These are phyloP conservation scores for Vanacampus margaritifer DNA, from an alignment of 2,113 vertebrate species.

Conservation along the genomic window DNA sequence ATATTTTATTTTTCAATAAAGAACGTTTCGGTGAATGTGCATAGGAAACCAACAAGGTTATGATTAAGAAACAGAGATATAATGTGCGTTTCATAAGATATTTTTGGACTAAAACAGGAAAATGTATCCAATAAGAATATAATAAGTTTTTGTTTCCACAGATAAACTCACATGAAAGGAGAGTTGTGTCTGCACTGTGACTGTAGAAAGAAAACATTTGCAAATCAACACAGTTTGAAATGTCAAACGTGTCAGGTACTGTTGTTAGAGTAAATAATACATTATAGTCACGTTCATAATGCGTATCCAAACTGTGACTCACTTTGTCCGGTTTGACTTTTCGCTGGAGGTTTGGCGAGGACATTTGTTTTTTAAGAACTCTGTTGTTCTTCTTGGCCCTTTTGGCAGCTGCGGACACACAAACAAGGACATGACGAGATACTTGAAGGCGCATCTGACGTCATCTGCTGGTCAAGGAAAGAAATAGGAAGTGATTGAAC, in stretches of 20 bases:
- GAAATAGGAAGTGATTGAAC: not conserved
- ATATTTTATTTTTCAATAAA: too few relatives aligned
- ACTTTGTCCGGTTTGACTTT: constrained; percentile 89
- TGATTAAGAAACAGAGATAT: too few relatives aligned
- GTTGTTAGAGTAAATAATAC: not conserved
- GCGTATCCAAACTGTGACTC: constrained; percentile 16
- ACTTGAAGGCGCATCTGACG: not conserved
- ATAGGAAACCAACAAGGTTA: too few relatives aligned
- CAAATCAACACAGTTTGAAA: not conserved
- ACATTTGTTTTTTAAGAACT: constrained; percentile 84
- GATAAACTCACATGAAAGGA: constrained; percentile 84
- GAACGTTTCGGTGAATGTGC: too few relatives aligned
- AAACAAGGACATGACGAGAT: not conserved
- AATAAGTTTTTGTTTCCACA: not conserved
- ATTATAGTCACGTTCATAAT: not conserved
- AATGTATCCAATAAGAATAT: not conserved
- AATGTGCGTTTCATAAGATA: too few relatives aligned
- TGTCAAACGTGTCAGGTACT: not conserved
- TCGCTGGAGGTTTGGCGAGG: constrained; percentile 86
- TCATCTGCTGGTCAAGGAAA: constrained; percentile 40
- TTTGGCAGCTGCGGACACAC: constrained; percentile 63
- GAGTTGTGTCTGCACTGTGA: constrained; percentile 81
- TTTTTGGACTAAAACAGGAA: not conserved
- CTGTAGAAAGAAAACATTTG: constrained; percentile 53
- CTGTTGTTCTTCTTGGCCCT: constrained; percentile 82